Conservation (phyloP, 1,140 invertebrate species). For the Tetramorium simillimum region DNA sequence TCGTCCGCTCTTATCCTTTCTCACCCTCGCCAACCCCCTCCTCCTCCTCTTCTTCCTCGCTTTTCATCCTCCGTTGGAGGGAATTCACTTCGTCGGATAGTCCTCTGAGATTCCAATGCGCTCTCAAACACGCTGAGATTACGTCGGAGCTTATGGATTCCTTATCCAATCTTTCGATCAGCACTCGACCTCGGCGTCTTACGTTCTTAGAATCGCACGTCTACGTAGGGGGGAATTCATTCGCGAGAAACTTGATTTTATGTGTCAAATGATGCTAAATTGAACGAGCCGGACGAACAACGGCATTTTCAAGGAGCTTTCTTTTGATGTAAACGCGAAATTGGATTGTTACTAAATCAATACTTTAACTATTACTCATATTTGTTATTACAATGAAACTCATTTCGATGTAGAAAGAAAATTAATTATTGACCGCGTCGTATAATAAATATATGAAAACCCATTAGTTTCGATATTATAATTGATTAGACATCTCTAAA, state of each 20-base stretch:
- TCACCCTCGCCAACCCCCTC: conserved; percentile 2
- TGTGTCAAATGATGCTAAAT: conserved; percentile 41
- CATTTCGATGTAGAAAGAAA: not conserved
- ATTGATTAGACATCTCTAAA: not conserved
- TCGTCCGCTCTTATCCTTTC: conserved; percentile 38
- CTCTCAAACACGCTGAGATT: conserved; percentile 75
- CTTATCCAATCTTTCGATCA: conserved; percentile 80
- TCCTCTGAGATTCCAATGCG: conserved; percentile 72
- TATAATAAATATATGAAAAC: not conserved
- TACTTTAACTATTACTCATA: not conserved
- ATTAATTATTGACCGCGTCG: not conserved
- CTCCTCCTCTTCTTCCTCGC: conserved; percentile 18
- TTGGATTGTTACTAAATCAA: not conserved
- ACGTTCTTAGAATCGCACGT: conserved; percentile 40
- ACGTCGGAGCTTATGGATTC: conserved; percentile 80
- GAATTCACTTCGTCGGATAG: conserved; percentile 77
- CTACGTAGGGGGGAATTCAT: conserved; percentile 11
- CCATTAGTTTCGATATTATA: not conserved
- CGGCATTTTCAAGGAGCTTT: not conserved
- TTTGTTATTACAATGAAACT: not conserved
- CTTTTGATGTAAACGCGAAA: not conserved
- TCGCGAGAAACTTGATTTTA: conserved; percentile 51
- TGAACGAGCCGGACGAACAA: conserved; percentile 10
- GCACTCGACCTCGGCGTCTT: conserved; percentile 55
- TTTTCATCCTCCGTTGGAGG: conserved; percentile 63